These are phyloP conservation scores for Tenthredo amoena DNA, from an alignment of 2,888 invertebrate genomes.

Conservation along the genomic window DNA sequence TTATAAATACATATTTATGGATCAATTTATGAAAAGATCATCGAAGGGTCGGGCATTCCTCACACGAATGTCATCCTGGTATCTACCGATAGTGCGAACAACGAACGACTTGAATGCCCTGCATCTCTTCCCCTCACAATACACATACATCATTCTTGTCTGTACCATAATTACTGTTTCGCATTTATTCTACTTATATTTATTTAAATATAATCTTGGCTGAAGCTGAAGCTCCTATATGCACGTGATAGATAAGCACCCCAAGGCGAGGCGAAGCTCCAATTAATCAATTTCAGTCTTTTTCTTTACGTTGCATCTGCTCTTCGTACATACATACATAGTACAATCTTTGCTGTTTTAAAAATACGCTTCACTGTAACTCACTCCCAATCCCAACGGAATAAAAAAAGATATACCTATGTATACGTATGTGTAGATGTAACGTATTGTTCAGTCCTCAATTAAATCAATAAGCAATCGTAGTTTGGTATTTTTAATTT, in stretches of 20 bases:
- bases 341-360: neutral
- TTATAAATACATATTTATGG: slow-evolving; percentile 32
- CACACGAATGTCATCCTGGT: slow-evolving; percentile 34
- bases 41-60: slow-evolving; percentile 49
- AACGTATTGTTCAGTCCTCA: neutral
- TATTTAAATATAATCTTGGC: slow-evolving; percentile 10
- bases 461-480: neutral
- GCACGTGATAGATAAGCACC: slow-evolving; percentile 36
- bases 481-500: neutral
- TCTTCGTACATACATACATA: neutral
- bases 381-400: neutral
- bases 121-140: slow-evolving; percentile 1
- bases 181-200: slow-evolving; percentile 22
- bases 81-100: slow-evolving; percentile 2
- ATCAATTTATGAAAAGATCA: slow-evolving; percentile 37
- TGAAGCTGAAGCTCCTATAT: neutral
- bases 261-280: neutral
- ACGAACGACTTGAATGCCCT: slow-evolving; percentile 36
- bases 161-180: slow-evolving; percentile 17
- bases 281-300: neutral
- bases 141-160: slow-evolving; percentile 22
- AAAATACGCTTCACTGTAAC: neutral
- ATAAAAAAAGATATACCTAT: neutral
- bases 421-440: neutral
- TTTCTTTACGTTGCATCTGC: neutral